A percentile compares a stretch with the other conserved stretches of the same genome.
Evolutionary conservation across 2,113 vertebrate species (phyloP).

Genomic region (Scalopus aquaticus): DNA sequence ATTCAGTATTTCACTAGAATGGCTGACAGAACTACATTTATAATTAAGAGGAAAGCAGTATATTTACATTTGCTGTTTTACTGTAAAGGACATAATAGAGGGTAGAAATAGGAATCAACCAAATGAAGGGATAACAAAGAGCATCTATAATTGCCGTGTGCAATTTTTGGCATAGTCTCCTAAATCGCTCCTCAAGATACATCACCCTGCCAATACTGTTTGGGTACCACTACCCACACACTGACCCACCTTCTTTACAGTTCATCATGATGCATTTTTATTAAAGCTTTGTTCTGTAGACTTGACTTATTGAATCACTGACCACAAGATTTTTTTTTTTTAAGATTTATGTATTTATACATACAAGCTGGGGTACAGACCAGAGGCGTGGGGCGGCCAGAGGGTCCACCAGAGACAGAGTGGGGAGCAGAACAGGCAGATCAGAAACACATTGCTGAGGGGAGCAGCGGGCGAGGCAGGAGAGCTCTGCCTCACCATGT

Average conservation of each 20-base stretch:
- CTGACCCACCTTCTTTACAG: neutral
- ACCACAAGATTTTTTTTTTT: no score
- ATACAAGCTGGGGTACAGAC: no score
- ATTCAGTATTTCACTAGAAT: neutral
- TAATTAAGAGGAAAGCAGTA: neutral
- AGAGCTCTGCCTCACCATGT: no score
- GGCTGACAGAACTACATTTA: neutral
- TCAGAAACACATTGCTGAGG: no score
- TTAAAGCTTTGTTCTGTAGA: neutral
- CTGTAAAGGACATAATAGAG: neutral
- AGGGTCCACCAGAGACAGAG: no score
- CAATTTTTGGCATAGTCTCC: neutral
- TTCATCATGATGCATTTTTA: neutral
- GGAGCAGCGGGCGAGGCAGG: no score
- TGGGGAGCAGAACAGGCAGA: no score
- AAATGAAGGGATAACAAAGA: neutral
- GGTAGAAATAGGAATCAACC: neutral
- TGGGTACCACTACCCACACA: neutral
- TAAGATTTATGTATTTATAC: no score
- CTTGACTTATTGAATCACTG: neutral
- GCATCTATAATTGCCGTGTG: no score
- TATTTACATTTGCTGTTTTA: neutral
- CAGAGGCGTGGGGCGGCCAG: no score
- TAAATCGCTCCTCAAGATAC: neutral
- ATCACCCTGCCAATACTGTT: accelerated